Evolutionary conservation across 2,888 invertebrate species (phyloP), one percentile per base, ranked within the genome.

Genomic region (Diadegma fenestrale): DNA sequence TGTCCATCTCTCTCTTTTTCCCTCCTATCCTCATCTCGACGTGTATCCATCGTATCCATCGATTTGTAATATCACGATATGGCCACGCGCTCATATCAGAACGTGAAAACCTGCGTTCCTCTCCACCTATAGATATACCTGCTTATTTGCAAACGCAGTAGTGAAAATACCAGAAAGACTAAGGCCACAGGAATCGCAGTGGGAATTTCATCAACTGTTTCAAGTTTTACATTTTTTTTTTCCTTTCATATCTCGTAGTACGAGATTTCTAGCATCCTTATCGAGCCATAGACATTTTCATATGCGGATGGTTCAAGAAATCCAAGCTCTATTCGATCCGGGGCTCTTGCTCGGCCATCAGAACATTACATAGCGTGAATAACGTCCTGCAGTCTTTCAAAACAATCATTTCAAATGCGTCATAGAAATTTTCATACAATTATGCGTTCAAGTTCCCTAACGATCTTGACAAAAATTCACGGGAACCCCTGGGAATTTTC

Each of bases 51-150:
- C 71, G 82, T 87, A 82, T 85, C 87, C 86, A 88, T 90, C 88
- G 89, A 90, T 90, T 87, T 82, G 88, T 85, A 88, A 90, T 90
- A 90, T 89, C 89, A 85, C 58, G 87, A 68, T 85, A 86, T 88
- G 86, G 77, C 86, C 84, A 71, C 54, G 63, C 76, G 63, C 43
- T 64, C 80, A 58, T 86, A 88, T 89, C 88, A 37, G 84, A 69
- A 84, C 41, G 48, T 85, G 87, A 43, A 68, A 78, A 78, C 77
- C n/a, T 33, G 54, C 66, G 7, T 54, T 19, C n/a, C n/a, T 37
- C 3, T 37, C 8, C 10, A 17, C 26, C 30, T 45, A 17, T 33
- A 75, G 8, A 41, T 66, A 41, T 51, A 17, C 6, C 10, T n/a
- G 19, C 45, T 5, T 22, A 4, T 45, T 7, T 6, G 3, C 51